These are phyloP conservation scores for Drosophila repleta DNA, from an alignment of 1,140 invertebrate genomes.

Conservation along the genomic window DNA sequence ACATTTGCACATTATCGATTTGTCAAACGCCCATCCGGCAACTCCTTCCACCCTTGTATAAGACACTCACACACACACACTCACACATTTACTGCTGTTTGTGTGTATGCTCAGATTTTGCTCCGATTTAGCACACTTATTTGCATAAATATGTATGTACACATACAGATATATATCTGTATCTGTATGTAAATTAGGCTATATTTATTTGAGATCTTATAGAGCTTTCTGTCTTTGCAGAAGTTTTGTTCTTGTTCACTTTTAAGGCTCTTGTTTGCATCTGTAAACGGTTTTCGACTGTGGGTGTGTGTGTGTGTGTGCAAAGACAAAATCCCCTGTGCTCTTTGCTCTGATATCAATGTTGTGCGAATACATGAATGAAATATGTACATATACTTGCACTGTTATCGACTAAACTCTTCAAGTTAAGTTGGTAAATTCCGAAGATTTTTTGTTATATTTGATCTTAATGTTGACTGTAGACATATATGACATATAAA, in stretches of 20 bases:
- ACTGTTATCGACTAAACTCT: constrained; percentile 19
- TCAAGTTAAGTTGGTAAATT: not conserved
- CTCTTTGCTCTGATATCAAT: constrained; percentile 3
- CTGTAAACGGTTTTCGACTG: not conserved
- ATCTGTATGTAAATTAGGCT: too few relatives aligned
- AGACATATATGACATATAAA: too few relatives aligned
- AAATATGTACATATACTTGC: not conserved
- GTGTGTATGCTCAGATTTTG: constrained; percentile 25
- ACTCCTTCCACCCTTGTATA: constrained; percentile 46
- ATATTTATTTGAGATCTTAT: too few relatives aligned
- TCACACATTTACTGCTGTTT: constrained; percentile 13
- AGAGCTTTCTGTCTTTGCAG: not conserved
- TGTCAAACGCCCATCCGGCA: constrained; percentile 51
- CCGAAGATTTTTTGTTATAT: not conserved
- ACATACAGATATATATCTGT: too few relatives aligned
- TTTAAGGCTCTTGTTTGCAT: not conserved
- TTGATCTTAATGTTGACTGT: too few relatives aligned
- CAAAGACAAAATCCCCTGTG: not conserved
- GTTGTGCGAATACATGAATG: not conserved
- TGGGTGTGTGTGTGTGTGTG: not conserved
- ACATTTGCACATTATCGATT: constrained; percentile 80
- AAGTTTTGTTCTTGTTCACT: constrained; percentile 4
- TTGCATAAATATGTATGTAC: not conserved
- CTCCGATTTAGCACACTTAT: constrained; percentile 36
- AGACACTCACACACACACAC: not conserved